Conservation (phyloP, 2,888 invertebrate species). For the Sinhomidia bicolor region DNA sequence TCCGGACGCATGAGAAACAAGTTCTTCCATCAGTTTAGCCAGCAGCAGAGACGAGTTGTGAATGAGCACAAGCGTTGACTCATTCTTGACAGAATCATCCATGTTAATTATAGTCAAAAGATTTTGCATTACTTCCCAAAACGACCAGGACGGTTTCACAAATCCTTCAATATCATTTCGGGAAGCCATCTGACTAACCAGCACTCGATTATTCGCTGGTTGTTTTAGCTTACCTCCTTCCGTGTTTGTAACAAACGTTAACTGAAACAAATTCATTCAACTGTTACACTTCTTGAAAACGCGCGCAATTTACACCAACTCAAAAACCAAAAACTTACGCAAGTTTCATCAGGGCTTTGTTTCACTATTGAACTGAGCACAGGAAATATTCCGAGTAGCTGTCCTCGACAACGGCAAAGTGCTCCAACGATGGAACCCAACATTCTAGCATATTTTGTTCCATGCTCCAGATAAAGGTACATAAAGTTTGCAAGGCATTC, state of each 20-base stretch:
- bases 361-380: constrained; percentile 77
- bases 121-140: constrained; percentile 91
- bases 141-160: constrained; percentile 84
- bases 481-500: constrained; percentile 85
- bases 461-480: constrained; percentile 78
- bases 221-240: constrained; percentile 78
- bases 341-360: constrained; percentile 78
- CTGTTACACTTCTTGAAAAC: too few relatives aligned
- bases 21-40: constrained; percentile 92
- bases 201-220: constrained; percentile 77
- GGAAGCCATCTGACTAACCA: constrained; percentile 79
- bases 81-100: constrained; percentile 86
- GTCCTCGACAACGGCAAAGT: constrained; percentile 78
- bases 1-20: constrained; percentile 90
- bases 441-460: constrained; percentile 77
- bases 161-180: constrained; percentile 77
- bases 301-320: too few relatives aligned
- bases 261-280: constrained; percentile 62
- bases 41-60: constrained; percentile 84
- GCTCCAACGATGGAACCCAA: constrained; percentile 78
- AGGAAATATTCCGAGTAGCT: constrained; percentile 79
- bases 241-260: constrained; percentile 78
- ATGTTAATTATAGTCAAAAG: constrained; percentile 91
- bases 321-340: constrained; percentile 70
- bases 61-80: constrained; percentile 82